Base-by-base conservation (phyloP, 2,797 vertebrate species). In the Labeo calbasu region DNA sequence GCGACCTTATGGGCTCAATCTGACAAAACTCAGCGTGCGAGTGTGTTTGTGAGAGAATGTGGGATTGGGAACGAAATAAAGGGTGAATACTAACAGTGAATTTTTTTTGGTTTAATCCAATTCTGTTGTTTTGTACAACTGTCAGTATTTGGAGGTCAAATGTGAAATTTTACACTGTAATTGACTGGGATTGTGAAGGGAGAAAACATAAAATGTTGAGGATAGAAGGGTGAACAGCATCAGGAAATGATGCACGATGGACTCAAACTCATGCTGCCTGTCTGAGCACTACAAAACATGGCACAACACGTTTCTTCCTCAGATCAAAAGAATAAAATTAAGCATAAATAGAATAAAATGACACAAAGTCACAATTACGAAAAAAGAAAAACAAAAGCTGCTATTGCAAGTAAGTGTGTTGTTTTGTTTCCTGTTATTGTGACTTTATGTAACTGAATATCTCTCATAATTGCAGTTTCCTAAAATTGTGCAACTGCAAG, bases 1-100 rank as follows among this genome's bases (percentile, higher is more conserved):
- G 83, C 85, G 92, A 92, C 93, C 93, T 93, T 91, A 92, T 92
- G 92, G 92, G 93, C 88, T 92, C 90, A 93, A 92, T 94, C 93
- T 94, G 92, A 86, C 68, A 72, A 32, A 46, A 63, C 78, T 83
- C 59, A 25, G 28, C 19, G 1, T 70, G 21, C 0, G 12, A 65
- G 46, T 73, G 32, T 61, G 51, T 76, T 79, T 79, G n/a, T 53
- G 40, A 25, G 69, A 78, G 80, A n/a, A 50, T 17, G 36, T 46
- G 48, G 46, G 79, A 55, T 63, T 72, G 68, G 80, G 46, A 25
- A 81, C 15, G 12, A 36, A 63, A 63, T 17, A n/a, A 48, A 80
- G 69, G 13, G 72, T 50, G 25, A 63, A 73, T 82, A 73, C 43
- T 63, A 73, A 81, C 12, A 23, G 25, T 1, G 13, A 13, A 63